These are phyloP conservation scores for Elymnias hypermnestra DNA, from an alignment of 1,140 invertebrate species.

Conservation along the genomic window DNA sequence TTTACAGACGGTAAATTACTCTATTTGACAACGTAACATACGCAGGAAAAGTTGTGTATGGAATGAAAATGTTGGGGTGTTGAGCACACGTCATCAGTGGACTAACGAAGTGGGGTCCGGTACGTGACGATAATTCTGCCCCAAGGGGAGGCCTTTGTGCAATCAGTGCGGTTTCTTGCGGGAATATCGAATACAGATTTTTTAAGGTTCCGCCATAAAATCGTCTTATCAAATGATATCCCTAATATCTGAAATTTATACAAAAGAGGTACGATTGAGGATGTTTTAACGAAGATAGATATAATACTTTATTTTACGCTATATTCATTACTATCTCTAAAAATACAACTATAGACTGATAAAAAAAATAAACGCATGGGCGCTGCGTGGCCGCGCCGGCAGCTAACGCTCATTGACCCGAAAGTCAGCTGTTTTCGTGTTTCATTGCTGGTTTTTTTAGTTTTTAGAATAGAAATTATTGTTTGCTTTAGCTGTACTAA, in stretches of 20 bases:
- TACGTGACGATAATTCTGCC: slow-evolving; percentile 64
- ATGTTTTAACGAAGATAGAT: neutral
- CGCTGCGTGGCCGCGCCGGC: no score
- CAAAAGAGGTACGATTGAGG: no score
- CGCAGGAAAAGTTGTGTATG: slow-evolving; percentile 21
- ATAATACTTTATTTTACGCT: no score
- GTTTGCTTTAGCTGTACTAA: no score
- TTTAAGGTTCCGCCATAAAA: slow-evolving; percentile 24
- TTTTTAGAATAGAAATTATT: no score
- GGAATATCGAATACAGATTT: slow-evolving; percentile 32
- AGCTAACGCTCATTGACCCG: no score
- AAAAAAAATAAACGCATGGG: no score
- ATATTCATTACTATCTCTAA: no score
- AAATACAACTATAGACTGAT: no score
- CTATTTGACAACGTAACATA: neutral
- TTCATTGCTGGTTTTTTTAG: no score
- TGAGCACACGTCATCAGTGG: slow-evolving; percentile 45
- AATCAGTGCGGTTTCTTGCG: slow-evolving; percentile 64
- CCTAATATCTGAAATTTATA: no score
- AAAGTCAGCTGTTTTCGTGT: no score
- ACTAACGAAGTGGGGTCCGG: slow-evolving; percentile 54
- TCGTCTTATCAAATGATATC: neutral
- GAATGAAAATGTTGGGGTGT: slow-evolving; percentile 45
- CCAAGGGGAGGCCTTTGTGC: slow-evolving; percentile 59
- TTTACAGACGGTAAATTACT: neutral